phyloP scores from a whole-genome alignment of 2,797 vertebrate genomes.

The Buphagus erythrorhynchus region DNA sequence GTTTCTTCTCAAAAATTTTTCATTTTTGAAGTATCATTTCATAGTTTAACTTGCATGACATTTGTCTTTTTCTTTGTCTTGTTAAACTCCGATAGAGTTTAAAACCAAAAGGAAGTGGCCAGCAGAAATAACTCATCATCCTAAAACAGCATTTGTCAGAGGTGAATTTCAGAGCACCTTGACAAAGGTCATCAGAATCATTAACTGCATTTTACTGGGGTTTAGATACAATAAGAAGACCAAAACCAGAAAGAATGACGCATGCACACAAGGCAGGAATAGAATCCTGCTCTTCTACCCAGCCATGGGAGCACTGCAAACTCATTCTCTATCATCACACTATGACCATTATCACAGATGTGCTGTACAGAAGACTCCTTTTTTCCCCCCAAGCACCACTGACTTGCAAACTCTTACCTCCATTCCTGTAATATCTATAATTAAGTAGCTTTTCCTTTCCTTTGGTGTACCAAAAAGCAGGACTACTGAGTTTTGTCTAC shows the following conservation, averaged over 20 bases:
- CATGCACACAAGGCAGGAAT: accelerated
- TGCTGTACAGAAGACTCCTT: neutral
- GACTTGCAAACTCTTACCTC: neutral
- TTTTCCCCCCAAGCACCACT: neutral
- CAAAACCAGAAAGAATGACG: neutral
- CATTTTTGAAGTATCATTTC: neutral
- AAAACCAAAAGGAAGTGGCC: neutral
- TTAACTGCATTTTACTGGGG: neutral
- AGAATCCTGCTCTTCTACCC: neutral
- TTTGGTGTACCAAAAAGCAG: neutral
- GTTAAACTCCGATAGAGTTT: neutral
- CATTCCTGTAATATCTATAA: neutral
- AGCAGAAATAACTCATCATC: neutral
- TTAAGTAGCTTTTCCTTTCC: neutral
- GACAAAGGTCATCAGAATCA: neutral
- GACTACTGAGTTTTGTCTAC: neutral
- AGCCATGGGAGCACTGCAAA: neutral
- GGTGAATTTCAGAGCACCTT: neutral
- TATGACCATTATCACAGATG: neutral
- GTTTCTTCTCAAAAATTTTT: neutral
- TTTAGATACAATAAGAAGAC: neutral
- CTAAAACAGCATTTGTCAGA: neutral
- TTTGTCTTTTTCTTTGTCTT: neutral
- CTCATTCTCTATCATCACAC: neutral
- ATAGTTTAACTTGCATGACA: neutral